Evolutionary conservation across 2,797 vertebrate genomes (phyloP).

Genomic region (Eremophila alpestris): DNA sequence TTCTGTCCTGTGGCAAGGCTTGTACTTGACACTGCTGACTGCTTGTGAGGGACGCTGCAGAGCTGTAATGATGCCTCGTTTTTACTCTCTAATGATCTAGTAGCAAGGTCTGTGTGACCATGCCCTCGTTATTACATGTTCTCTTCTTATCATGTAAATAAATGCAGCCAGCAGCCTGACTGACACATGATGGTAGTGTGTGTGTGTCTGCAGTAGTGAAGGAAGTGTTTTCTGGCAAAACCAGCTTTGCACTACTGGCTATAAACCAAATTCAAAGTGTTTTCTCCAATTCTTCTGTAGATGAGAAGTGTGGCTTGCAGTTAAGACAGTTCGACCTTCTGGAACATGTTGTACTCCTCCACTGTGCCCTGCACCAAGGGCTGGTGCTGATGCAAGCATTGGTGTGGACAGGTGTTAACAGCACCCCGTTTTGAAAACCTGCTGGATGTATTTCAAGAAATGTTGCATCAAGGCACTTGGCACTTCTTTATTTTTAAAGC

Average conservation of each 20-base stretch:
- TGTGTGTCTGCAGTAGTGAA: not conserved
- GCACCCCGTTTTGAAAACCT: slow-evolving; percentile 51
- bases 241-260: slow-evolving; percentile 1
- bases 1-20: not conserved
- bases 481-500: slow-evolving; percentile 19
- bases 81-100: slow-evolving; percentile 6
- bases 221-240: slow-evolving; percentile 14
- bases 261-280: slow-evolving; percentile 3
- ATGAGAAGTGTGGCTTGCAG: not conserved
- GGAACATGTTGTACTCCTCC: slow-evolving; percentile 20
- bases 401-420: slow-evolving; percentile 58
- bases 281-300: not conserved
- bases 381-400: slow-evolving; percentile 36
- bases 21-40: not conserved
- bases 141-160: slow-evolving; percentile 37
- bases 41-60: not conserved
- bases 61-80: not conserved
- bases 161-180: not conserved
- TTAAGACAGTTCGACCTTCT: slow-evolving; percentile 20
- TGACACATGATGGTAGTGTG: not conserved
- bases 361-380: not conserved
- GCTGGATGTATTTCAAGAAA: slow-evolving; percentile 60
- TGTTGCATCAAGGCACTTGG: slow-evolving; percentile 47
- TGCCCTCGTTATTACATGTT: not conserved
- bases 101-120: not conserved